Percentiles rank a stretch among this genome's conserved stretches.
Evolutionary conservation across 2,888 invertebrate species (phyloP).

Genomic region (Choristoneura rosaceana): DNA sequence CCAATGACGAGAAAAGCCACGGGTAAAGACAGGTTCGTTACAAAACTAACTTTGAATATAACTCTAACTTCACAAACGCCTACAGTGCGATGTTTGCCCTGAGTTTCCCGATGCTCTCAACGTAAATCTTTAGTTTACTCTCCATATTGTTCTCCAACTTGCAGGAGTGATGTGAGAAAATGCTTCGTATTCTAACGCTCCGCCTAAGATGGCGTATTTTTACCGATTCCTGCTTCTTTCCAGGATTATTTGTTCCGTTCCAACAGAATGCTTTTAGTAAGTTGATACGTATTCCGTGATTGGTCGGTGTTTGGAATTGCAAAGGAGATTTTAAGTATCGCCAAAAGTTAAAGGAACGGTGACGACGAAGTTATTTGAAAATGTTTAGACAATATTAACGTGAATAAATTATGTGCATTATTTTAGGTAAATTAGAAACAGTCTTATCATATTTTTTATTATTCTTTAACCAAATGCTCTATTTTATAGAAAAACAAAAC

Average conservation of each 20-base stretch:
- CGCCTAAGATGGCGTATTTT: slow-evolving; percentile 5
- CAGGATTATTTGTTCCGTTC: slow-evolving; percentile 19
- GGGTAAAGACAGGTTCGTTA: too few relatives aligned
- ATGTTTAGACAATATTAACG: neutral
- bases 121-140: slow-evolving; percentile 15
- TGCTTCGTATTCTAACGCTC: slow-evolving; percentile 5
- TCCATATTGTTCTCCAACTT: neutral
- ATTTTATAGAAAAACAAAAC: too few relatives aligned
- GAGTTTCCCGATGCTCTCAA: slow-evolving; percentile 4
- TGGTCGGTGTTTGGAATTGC: neutral
- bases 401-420: too few relatives aligned
- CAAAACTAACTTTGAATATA: too few relatives aligned
- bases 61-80: neutral
- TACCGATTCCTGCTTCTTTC: slow-evolving; percentile 7
- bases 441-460: too few relatives aligned
- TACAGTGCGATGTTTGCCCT: neutral
- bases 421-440: too few relatives aligned
- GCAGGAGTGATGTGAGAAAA: slow-evolving; percentile 12
- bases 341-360: neutral
- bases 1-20: too few relatives aligned
- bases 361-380: neutral
- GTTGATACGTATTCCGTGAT: neutral
- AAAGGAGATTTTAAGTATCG: neutral
- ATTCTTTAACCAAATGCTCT: too few relatives aligned
- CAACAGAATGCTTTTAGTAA: slow-evolving; percentile 21